Evolutionary conservation across 2,797 vertebrate genomes (phyloP).

Genomic region (Pseudopleuronectes americanus): DNA sequence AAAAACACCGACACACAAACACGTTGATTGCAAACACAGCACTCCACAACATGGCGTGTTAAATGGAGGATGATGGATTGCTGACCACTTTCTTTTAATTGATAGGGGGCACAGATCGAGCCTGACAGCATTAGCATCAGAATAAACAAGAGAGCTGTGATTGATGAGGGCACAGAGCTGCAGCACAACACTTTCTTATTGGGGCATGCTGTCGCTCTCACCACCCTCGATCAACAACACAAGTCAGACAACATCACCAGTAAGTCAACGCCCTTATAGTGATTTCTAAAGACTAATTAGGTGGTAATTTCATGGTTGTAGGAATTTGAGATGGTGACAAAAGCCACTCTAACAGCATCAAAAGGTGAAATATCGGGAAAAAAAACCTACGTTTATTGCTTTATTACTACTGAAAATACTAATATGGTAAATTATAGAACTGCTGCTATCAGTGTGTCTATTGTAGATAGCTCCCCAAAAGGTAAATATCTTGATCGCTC

Average conservation of each 20-base stretch:
- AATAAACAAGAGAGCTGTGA: conserved; percentile 67
- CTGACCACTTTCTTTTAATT: conserved; percentile 74
- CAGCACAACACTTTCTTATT: conserved; percentile 40
- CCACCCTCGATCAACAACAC: conserved; percentile 29
- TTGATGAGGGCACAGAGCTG: conserved; percentile 65
- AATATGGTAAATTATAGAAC: neutral
- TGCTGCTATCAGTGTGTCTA: neutral
- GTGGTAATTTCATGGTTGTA: neutral
- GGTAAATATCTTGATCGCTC: no score
- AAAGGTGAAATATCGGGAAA: neutral
- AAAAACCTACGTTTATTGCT: neutral
- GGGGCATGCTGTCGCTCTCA: conserved; percentile 30
- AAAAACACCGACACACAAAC: neutral
- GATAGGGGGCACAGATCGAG: conserved; percentile 69
- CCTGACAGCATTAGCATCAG: conserved; percentile 65
- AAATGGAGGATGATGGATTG: conserved; percentile 71
- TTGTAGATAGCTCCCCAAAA: no score
- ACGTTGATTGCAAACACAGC: conserved; percentile 2
- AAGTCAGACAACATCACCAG: conserved; percentile 2
- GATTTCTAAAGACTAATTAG: conserved; percentile 24
- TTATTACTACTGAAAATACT: neutral
- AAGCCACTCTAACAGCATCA: conserved; percentile 6
- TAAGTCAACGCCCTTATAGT: neutral
- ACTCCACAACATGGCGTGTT: conserved; percentile 24
- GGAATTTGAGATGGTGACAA: conserved; percentile 12